A percentile compares a stretch with the other conserved stretches of the same genome.
Evolutionary conservation across 2,888 invertebrate genomes (phyloP).

Genomic region (Rhimphoctona megacephalus): DNA sequence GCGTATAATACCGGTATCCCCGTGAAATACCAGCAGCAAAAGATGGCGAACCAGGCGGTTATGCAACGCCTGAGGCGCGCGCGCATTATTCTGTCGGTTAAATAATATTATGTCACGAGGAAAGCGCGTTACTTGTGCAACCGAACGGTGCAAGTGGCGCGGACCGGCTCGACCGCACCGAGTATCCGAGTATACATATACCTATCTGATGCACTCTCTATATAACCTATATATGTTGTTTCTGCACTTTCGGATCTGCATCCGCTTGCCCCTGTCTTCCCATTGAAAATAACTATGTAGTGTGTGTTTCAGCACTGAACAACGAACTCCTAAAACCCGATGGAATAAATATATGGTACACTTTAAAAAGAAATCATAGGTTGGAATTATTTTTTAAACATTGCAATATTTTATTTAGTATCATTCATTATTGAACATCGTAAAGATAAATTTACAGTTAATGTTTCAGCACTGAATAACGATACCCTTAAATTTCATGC

Average conservation of each 20-base stretch:
- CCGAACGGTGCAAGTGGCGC: conserved; percentile 68
- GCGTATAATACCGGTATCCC: conserved; percentile 70
- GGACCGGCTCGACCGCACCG: conserved; percentile 65
- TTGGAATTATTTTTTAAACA: not conserved
- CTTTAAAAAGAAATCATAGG: not conserved
- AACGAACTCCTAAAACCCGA: not conserved
- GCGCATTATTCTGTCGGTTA: conserved; percentile 82
- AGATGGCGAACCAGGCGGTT: conserved; percentile 70
- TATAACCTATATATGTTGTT: conserved; percentile 17
- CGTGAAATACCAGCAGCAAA: conserved; percentile 78
- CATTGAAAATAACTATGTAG: not conserved
- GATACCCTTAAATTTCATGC: not conserved
- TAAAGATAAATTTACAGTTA: not conserved
- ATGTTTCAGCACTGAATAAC: not conserved
- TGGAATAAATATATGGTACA: not conserved
- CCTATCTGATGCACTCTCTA: conserved; percentile 18
- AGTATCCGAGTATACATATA: conserved; percentile 1
- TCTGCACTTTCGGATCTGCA: conserved; percentile 61
- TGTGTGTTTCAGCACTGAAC: not conserved
- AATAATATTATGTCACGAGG: conserved; percentile 83
- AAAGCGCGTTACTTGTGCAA: conserved; percentile 80
- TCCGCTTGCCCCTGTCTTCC: conserved; percentile 45
- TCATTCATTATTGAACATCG: too few relatives aligned
- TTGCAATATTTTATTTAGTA: not conserved
- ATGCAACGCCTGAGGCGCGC: conserved; percentile 75